Percentiles rank a stretch among this genome's conserved stretches.
These are phyloP conservation scores for Ennomos fuscantarius DNA, from an alignment of 2,888 invertebrate genomes.

Conservation along the genomic window DNA sequence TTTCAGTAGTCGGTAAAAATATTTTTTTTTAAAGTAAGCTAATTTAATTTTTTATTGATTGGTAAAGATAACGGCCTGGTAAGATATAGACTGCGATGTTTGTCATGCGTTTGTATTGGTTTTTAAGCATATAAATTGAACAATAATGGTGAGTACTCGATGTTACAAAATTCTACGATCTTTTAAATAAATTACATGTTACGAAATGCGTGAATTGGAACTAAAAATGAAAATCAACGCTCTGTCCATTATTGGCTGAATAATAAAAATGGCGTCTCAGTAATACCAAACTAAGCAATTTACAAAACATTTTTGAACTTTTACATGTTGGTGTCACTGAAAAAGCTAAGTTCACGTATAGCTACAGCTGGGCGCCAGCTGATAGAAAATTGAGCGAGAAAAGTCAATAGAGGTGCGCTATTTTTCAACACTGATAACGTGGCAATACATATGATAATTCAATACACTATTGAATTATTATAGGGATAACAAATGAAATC, in stretches of 20 bases:
- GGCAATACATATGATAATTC: conserved; percentile 47
- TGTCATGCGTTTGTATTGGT: too few relatives aligned
- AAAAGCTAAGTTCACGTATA: conserved; percentile 59
- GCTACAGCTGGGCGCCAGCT: conserved; percentile 82
- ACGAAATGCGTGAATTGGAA: conserved; percentile 49
- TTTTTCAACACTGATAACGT: conserved; percentile 59
- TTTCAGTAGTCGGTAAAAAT: too few relatives aligned
- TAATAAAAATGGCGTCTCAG: conserved; percentile 45
- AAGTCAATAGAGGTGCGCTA: conserved; percentile 69
- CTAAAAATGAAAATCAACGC: conserved; percentile 44
- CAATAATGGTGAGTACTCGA: too few relatives aligned
- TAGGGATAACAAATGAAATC: conserved; percentile 53
- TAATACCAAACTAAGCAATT: conserved; percentile 39
- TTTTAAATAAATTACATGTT: too few relatives aligned
- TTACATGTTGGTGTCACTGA: conserved; percentile 53
- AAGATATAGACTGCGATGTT: too few relatives aligned
- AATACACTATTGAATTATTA: conserved; percentile 47
- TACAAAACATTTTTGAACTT: conserved; percentile 38
- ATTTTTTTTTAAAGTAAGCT: too few relatives aligned
- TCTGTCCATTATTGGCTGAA: conserved; percentile 61
- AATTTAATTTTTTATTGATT: too few relatives aligned
- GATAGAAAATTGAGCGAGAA: conserved; percentile 77
- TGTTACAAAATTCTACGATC: too few relatives aligned
- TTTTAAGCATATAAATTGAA: too few relatives aligned
- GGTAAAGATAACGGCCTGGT: too few relatives aligned